Conservation (phyloP, 2,797 vertebrate species). For the Bovichtus variegatus region DNA sequence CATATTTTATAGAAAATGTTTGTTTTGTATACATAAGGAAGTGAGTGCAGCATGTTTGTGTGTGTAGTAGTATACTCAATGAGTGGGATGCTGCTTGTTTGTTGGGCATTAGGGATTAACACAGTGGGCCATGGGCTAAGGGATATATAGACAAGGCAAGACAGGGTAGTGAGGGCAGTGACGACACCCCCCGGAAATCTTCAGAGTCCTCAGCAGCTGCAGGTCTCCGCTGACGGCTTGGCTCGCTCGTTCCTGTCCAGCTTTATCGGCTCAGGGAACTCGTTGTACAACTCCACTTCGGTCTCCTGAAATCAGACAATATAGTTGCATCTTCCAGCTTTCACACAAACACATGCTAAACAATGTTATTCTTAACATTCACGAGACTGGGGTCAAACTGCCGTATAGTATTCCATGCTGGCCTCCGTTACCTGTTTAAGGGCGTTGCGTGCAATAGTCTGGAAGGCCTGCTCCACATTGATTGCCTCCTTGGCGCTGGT, state of each 20-base stretch:
- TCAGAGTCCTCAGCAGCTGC: conserved; percentile 95
- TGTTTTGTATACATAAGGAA: conserved; percentile 67
- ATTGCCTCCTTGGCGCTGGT: conserved; percentile 99
- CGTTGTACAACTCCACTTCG: conserved; percentile 99
- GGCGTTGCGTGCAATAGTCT: conserved; percentile 99
- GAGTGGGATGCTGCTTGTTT: conserved; percentile 79
- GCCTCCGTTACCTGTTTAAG: conserved; percentile 93
- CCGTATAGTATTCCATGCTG: not conserved
- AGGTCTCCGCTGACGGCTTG: conserved; percentile 93
- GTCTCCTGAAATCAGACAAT: conserved; percentile 88
- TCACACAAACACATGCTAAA: not conserved
- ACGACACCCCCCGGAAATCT: conserved; percentile 52
- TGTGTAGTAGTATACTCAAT: conserved; percentile 75
- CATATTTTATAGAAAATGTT: conserved; percentile 74
- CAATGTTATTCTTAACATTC: not conserved
- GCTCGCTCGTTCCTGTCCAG: conserved; percentile 96
- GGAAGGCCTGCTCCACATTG: conserved; percentile 99
- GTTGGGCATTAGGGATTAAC: conserved; percentile 69
- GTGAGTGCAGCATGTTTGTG: conserved; percentile 74
- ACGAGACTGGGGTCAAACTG: not conserved
- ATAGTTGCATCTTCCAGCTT: not conserved
- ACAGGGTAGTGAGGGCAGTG: conserved; percentile 74
- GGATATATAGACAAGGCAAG: conserved; percentile 85
- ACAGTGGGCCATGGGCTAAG: conserved; percentile 57
- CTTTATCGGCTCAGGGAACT: conserved; percentile 99